Evolutionary conservation across 1,140 invertebrate genomes (phyloP), one percentile per base, ranked within the genome.

Genomic region (Oscheius sp.): DNA sequence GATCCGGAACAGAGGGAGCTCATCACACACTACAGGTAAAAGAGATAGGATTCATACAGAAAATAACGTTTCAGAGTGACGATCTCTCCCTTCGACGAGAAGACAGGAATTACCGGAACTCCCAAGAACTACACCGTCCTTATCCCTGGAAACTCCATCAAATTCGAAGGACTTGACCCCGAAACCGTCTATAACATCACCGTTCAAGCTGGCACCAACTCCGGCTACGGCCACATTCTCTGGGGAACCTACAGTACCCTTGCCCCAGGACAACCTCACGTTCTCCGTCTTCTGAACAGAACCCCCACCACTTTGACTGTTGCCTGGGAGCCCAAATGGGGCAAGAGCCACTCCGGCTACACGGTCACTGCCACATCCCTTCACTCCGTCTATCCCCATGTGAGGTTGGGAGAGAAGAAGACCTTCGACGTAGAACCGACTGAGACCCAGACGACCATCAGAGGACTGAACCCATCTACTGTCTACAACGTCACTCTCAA

Each of bases 321-420:
- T 18, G 81, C 80, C 55, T 83, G 82, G 82, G 83, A 84, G 23
- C 81, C 82, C n/a, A 80, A 85, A 29, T 83, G 82, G 82, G 82
- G 82, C 45, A 80, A 73, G 42, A 45, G 69, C 15, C 83, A 84
- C 61, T 73, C 66, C 28, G 82, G 82, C 58, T 83, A 83, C 74
- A 82, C 77, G n/a, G 66, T 83, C 23, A 84, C 81, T 18, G 82
- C 83, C 36, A 77, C 77, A 52, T 36, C 81, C 28, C 71, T 84
- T 31, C 64, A 74, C 52, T 84, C 82, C 10, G 79, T 84, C 18
- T 81, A 77, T 49, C 75, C 76, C 38, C 45, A 77, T 59, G 74
- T 84, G 18, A 58, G 77, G n/a, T 42, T 80, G 4, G 68, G 74
- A 34, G 66, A 73, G 34, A 74, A 80, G 7, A 84, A 84, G 59